A percentile compares a stretch with the other conserved stretches of the same genome.
These are phyloP conservation scores for Ommatoiulus sabulosus DNA, from an alignment of 2,888 invertebrate genomes.

Conservation along the genomic window DNA sequence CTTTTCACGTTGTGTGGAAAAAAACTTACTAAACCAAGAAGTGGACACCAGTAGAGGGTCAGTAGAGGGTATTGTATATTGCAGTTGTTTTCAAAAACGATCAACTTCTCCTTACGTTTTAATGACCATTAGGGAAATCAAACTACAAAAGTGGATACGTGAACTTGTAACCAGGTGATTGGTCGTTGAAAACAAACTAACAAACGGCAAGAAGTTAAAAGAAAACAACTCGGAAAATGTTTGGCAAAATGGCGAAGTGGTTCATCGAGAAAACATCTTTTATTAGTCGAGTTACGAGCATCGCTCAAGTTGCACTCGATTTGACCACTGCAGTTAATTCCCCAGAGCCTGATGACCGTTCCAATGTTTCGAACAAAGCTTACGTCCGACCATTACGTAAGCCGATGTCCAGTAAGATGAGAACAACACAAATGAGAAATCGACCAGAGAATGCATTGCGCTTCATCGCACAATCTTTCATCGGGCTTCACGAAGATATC, in stretches of 20 bases:
- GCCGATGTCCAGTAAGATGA: constrained; percentile 22
- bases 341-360: background rate
- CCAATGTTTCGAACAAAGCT: constrained; percentile 12
- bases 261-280: constrained; percentile 23
- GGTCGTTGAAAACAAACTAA: background rate
- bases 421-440: constrained; percentile 44
- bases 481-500: background rate
- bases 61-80: too few relatives aligned
- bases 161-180: background rate
- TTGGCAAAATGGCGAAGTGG: background rate
- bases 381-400: background rate
- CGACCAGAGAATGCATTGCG: background rate
- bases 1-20: too few relatives aligned
- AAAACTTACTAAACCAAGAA: too few relatives aligned
- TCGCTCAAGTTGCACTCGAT: background rate
- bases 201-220: background rate
- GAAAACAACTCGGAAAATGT: background rate
- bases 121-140: background rate
- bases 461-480: background rate
- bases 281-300: constrained; percentile 2
- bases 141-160: background rate
- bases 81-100: too few relatives aligned
- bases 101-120: background rate
- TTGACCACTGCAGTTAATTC: constrained; percentile 29
- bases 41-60: too few relatives aligned